A percentile compares a stretch with the other conserved stretches of the same genome.
Evolutionary conservation across 2,888 invertebrate genomes (phyloP).

Genomic region (Beris chalybata): DNA sequence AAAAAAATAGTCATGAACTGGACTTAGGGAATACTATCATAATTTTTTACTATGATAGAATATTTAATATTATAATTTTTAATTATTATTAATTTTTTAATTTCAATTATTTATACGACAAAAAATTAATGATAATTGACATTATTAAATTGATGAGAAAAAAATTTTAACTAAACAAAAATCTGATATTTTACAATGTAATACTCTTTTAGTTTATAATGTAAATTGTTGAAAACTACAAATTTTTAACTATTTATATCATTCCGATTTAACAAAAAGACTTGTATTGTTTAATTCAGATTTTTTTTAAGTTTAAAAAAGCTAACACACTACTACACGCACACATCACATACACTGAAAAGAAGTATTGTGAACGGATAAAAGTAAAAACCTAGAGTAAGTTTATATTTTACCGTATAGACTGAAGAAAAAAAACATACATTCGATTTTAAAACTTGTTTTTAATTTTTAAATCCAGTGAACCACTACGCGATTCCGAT

Average conservation of each 20-base stretch:
- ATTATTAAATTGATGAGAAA: conserved; percentile 16
- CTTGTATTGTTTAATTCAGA: neutral
- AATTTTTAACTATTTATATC: conserved; percentile 19
- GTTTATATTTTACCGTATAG: conserved; percentile 29
- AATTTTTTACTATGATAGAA: conserved; percentile 31
- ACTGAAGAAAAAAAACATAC: conserved; percentile 24
- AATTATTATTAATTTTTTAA: conserved; percentile 21
- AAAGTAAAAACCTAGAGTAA: conserved; percentile 8
- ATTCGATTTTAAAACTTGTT: too few relatives aligned
- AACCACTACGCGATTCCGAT: too few relatives aligned
- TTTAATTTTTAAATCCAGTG: too few relatives aligned
- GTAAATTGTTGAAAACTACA: conserved; percentile 17
- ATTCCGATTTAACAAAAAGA: conserved; percentile 18
- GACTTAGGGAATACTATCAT: conserved; percentile 29
- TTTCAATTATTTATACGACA: conserved; percentile 13
- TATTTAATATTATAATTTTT: conserved; percentile 9
- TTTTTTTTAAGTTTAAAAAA: conserved; percentile 4
- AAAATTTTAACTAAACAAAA: neutral
- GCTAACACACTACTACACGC: conserved; percentile 6
- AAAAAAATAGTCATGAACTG: conserved; percentile 18
- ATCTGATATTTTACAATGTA: neutral
- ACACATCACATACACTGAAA: neutral
- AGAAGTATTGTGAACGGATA: too few relatives aligned
- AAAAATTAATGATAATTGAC: conserved; percentile 6
- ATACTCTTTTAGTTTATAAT: conserved; percentile 8